A percentile compares a stretch with the other conserved stretches of the same genome.
Conservation (phyloP, 2,888 invertebrate species). For the Melikaiella ostensackeni region DNA sequence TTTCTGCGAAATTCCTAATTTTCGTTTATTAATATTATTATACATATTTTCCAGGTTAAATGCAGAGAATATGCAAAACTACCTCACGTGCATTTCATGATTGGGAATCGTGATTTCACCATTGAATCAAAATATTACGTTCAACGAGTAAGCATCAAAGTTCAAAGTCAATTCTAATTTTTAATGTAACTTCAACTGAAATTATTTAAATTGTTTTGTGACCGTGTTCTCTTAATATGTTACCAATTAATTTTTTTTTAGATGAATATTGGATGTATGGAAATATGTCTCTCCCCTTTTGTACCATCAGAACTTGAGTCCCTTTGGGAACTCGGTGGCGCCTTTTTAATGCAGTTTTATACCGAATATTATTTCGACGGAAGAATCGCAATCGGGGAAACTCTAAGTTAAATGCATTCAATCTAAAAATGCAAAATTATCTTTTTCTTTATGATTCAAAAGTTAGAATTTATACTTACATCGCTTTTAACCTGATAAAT, state of each 20-base stretch:
- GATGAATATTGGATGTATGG: constrained; percentile 71
- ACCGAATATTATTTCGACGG: constrained; percentile 76
- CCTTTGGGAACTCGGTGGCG: constrained; percentile 78
- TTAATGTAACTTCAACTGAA: not conserved
- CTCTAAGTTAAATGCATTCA: constrained; percentile 57
- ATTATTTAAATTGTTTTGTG: too few relatives aligned
- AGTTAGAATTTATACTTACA: not conserved
- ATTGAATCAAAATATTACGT: constrained; percentile 83
- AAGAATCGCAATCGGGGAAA: constrained; percentile 76
- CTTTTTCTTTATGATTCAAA: not conserved
- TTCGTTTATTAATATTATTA: not conserved
- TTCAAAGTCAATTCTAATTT: not conserved
- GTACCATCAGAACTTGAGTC: constrained; percentile 57
- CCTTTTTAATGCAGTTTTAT: constrained; percentile 78
- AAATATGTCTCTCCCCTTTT: constrained; percentile 78
- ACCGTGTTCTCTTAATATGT: too few relatives aligned
- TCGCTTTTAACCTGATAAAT: not conserved
- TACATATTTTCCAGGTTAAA: constrained; percentile 77
- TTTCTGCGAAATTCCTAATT: not conserved
- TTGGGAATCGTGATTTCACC: constrained; percentile 81
- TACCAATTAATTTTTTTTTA: constrained; percentile 59
- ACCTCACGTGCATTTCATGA: constrained; percentile 80
- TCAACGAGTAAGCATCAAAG: constrained; percentile 71
- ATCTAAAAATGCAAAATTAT: too few relatives aligned
- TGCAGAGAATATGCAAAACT: constrained; percentile 81